phyloP scores from a whole-genome alignment of 2,888 invertebrate species.

The Mythimna albipuncta region DNA sequence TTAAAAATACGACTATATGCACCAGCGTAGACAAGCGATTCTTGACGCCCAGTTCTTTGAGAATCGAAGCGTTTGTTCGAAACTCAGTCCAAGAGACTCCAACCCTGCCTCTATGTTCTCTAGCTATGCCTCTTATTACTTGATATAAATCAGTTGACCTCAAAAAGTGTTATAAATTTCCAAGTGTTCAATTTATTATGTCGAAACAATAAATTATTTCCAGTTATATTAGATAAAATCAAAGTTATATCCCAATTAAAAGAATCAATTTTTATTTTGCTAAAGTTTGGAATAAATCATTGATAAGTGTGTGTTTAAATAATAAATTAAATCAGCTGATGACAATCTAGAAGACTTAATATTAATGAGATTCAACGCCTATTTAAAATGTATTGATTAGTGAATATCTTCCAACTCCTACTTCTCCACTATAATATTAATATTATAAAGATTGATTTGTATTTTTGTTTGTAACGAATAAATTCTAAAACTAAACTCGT shows the following conservation, averaged over 20 bases:
- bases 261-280: conserved; percentile 47
- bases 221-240: conserved; percentile 34
- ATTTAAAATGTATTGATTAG: neutral
- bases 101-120: too few species aligned
- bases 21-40: too few species aligned
- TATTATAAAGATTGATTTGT: too few species aligned
- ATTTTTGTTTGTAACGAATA: too few species aligned
- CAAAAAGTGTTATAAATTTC: conserved; percentile 43
- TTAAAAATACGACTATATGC: too few species aligned
- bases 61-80: too few species aligned
- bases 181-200: conserved; percentile 29
- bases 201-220: conserved; percentile 33
- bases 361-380: conserved; percentile 23
- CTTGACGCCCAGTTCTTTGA: too few species aligned
- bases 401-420: too few species aligned
- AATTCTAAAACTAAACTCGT: too few species aligned
- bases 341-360: conserved; percentile 23
- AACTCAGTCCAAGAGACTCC: too few species aligned
- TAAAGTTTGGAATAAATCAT: conserved; percentile 24
- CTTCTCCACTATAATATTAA: too few species aligned
- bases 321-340: conserved; percentile 34
- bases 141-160: conserved; percentile 35
- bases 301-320: conserved; percentile 33
- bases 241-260: conserved; percentile 38
- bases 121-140: neutral